phyloP scores from a whole-genome alignment of 1,140 invertebrate genomes.

The Megalopta genalis region DNA sequence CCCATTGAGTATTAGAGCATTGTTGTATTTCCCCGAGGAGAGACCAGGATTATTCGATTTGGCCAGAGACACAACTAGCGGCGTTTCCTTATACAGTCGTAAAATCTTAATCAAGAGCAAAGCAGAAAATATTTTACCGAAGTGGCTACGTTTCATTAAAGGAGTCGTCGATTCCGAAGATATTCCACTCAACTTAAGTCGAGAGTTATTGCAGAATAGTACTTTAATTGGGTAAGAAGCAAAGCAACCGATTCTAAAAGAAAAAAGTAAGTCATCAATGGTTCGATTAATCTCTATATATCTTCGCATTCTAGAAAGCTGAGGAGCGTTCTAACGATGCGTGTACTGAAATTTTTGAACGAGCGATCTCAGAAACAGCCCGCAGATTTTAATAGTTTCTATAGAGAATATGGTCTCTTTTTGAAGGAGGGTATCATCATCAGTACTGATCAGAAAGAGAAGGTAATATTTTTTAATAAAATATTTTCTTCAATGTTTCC shows the following conservation, averaged over 20 bases:
- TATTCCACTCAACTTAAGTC: slow-evolving; percentile 97
- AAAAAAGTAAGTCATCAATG: background rate
- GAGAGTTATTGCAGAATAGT: slow-evolving; percentile 97
- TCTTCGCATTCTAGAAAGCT: slow-evolving; percentile 86
- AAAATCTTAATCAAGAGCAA: slow-evolving; percentile 95
- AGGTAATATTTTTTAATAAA: slow-evolving; percentile 81
- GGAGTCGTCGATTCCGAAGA: slow-evolving; percentile 99
- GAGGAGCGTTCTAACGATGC: slow-evolving; percentile 90
- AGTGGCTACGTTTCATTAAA: slow-evolving; percentile 97
- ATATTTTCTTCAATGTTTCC: background rate
- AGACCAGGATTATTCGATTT: slow-evolving; percentile 95
- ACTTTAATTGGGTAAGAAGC: slow-evolving; percentile 88
- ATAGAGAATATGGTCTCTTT: slow-evolving; percentile 95
- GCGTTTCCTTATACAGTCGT: slow-evolving; percentile 93
- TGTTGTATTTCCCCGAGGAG: slow-evolving; percentile 96
- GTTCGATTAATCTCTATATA: background rate
- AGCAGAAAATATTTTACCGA: slow-evolving; percentile 94
- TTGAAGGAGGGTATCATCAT: slow-evolving; percentile 97
- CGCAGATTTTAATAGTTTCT: slow-evolving; percentile 92
- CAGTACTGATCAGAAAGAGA: slow-evolving; percentile 88
- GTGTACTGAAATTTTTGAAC: slow-evolving; percentile 91
- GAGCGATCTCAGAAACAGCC: slow-evolving; percentile 92
- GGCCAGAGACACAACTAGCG: slow-evolving; percentile 89
- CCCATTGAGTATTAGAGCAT: slow-evolving; percentile 93
- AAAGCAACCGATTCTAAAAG: slow-evolving; percentile 9